Percentiles rank a stretch among this genome's conserved stretches.
phyloP scores from a whole-genome alignment of 2,797 vertebrate species.

The Euthynnus affinis region DNA sequence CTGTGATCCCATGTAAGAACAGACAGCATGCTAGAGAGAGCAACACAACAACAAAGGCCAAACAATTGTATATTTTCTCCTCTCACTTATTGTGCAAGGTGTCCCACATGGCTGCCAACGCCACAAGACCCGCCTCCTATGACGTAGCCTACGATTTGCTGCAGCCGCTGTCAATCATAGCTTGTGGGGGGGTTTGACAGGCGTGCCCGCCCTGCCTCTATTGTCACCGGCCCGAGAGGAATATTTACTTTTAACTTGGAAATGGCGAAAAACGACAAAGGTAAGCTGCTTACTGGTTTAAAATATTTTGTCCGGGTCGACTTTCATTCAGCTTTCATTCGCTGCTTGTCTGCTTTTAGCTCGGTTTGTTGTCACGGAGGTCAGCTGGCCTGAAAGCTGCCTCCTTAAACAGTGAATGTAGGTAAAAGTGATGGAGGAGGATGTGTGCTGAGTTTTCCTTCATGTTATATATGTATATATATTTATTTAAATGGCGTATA shows the following conservation, averaged over 20 bases:
- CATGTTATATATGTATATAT: no score
- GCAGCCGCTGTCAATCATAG: conserved; percentile 46
- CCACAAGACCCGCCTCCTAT: conserved; percentile 25
- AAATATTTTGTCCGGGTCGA: rapidly evolving
- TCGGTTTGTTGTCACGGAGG: conserved; percentile 5
- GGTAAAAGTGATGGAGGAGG: neutral
- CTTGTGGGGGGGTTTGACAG: conserved; percentile 16
- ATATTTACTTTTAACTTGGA: conserved; percentile 50
- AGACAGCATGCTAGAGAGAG: no score
- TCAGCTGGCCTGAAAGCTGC: no score
- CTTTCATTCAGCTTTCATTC: conserved; percentile 1
- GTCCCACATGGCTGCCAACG: neutral
- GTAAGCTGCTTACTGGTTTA: conserved; percentile 46
- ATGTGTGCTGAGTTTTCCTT: neutral
- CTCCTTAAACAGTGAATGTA: neutral
- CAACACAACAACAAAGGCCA: no score
- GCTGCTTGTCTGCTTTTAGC: neutral
- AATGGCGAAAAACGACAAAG: conserved; percentile 63
- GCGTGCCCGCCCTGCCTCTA: conserved; percentile 36
- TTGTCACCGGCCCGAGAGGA: conserved; percentile 50
- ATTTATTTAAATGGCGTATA: neutral
- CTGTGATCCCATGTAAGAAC: no score
- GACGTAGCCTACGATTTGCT: conserved; percentile 46
- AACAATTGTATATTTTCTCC: no score
- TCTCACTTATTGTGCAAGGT: neutral